Percentiles rank a stretch among this genome's conserved stretches.
These are phyloP conservation scores for Dichetophora obliterata DNA, from an alignment of 2,888 invertebrate genomes.

Conservation along the genomic window DNA sequence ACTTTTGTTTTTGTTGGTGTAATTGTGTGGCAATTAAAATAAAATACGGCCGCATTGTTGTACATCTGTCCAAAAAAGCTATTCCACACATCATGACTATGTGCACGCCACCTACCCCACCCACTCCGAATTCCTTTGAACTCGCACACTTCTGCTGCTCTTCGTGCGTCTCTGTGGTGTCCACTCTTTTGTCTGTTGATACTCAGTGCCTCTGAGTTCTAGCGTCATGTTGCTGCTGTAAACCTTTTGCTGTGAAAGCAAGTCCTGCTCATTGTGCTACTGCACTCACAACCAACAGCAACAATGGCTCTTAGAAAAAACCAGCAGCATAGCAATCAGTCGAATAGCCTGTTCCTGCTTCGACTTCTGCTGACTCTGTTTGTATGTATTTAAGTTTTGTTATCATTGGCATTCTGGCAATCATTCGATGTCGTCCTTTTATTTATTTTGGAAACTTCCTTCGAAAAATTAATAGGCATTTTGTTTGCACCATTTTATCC, in stretches of 20 bases:
- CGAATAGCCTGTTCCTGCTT: no score
- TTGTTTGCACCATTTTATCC: slow-evolving; percentile 26
- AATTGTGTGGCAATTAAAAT: slow-evolving; percentile 40
- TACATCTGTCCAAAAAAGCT: slow-evolving; percentile 39
- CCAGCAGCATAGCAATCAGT: no score
- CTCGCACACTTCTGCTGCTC: not conserved
- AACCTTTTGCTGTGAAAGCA: not conserved
- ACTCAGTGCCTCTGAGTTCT: not conserved
- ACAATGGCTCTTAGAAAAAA: not conserved
- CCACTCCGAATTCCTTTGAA: not conserved
- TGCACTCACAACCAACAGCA: not conserved
- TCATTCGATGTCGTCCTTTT: not conserved
- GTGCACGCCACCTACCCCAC: not conserved
- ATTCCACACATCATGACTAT: not conserved
- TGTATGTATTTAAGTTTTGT: slow-evolving; percentile 1
- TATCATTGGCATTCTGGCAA: not conserved
- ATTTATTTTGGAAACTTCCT: not conserved
- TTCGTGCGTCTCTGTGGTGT: not conserved
- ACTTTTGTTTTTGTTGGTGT: slow-evolving; percentile 23
- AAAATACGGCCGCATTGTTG: slow-evolving; percentile 43
- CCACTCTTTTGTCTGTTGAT: not conserved
- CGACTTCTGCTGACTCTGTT: no score
- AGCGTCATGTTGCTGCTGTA: not conserved
- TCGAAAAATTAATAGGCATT: slow-evolving; percentile 33
- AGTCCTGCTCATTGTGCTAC: not conserved